A percentile compares a stretch with the other conserved stretches of the same genome.
phyloP scores from a whole-genome alignment of 1,140 invertebrate genomes.

The Cydia fagiglandana region DNA sequence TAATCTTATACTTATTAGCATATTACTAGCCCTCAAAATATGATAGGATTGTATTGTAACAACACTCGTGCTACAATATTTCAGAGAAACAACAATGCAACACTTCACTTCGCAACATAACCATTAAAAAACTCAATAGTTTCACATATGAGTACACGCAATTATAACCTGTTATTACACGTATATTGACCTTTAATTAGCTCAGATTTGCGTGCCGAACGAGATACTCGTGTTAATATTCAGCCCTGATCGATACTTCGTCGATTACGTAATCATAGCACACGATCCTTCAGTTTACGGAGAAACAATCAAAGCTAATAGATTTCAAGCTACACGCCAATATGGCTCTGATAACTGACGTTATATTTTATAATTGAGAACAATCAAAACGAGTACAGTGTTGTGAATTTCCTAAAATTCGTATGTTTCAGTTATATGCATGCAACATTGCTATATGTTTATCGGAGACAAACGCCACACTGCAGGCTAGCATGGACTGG shows the following conservation, averaged over 20 bases:
- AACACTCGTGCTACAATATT: neutral
- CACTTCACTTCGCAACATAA: neutral
- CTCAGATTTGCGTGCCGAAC: constrained; percentile 1
- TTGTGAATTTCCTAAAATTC: too few relatives aligned
- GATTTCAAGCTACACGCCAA: neutral
- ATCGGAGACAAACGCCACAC: too few relatives aligned
- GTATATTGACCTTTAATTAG: constrained; percentile 3
- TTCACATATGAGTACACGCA: neutral
- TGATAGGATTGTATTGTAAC: too few relatives aligned
- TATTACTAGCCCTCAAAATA: too few relatives aligned
- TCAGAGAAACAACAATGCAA: neutral
- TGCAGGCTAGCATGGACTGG: too few relatives aligned
- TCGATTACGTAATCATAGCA: constrained; percentile 9
- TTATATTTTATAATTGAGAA: too few relatives aligned
- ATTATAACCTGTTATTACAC: constrained; percentile 3
- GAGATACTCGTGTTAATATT: constrained; percentile 39
- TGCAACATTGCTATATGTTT: too few relatives aligned
- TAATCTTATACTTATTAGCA: too few relatives aligned
- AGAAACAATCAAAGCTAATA: neutral
- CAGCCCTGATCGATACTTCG: constrained; percentile 20
- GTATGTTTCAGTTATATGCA: too few relatives aligned
- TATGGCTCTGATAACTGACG: neutral
- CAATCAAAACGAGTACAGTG: too few relatives aligned
- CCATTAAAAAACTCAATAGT: neutral
- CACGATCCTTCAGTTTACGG: neutral